Evolutionary conservation across 30 jellyfish, hydroid and myxozoan genomes (phyloP), one percentile per base, ranked within the genome.

Genomic region (Hydractinia echinata): DNA sequence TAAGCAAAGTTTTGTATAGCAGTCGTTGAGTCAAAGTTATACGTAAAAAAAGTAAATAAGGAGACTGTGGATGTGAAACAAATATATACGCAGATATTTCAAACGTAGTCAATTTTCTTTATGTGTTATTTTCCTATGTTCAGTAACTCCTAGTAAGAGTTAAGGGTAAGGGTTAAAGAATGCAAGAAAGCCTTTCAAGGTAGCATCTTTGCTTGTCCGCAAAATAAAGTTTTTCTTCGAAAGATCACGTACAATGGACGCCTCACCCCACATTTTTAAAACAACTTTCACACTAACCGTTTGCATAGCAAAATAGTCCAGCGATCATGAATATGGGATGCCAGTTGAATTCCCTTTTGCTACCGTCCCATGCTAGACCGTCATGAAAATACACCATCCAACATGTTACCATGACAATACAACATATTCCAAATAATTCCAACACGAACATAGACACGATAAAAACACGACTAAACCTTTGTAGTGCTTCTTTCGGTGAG

Each of bases 281-380:
- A 30, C 44, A 30, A 30, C 1, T 30, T 30, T 30, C 44, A 30
- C 2, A 30, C 44, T 30, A 30, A 64, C 74, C 74, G 16, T 64
- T 64, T 44, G 74, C 74, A 64, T 64, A 64, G 18, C 74, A 64
- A 7, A 64, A 64, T n/a, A 64, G 9, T 64, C 74, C 74, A 13
- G 74, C 74, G 10, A 64, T 6, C 74, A 64, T 64, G 9, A 64
- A 64, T 6, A 64, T 13, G 74, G 74, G 74, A 13, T 64, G 74
- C 74, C 74, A 64, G 74, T 64, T 64, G 51, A 64, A n/a, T 64
- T 64, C 74, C 39, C 39, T 64, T 13, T 64, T 13, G 7, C 6
- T 51, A n/a, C 18, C 74, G 39, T 64, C 74, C 74, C 74, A 64
- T 7, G 51, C 18, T 6, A 64, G 39, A 13, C 74, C 74, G 18